phyloP scores from a whole-genome alignment of 2,113 vertebrate species.

The Taurulus bubalis region DNA sequence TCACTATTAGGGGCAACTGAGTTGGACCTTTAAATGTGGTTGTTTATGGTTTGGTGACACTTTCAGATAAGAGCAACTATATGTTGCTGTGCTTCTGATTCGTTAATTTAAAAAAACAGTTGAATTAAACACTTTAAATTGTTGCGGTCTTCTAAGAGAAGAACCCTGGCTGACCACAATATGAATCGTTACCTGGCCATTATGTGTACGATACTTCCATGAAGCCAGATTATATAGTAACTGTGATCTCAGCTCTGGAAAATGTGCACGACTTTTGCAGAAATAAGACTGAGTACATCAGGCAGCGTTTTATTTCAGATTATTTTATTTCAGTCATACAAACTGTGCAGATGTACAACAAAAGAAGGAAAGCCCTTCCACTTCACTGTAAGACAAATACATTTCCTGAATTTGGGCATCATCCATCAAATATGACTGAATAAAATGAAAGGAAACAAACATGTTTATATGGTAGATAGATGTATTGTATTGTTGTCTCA shows the following conservation, averaged over 20 bases:
- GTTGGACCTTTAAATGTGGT: not conserved
- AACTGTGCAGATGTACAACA: not conserved
- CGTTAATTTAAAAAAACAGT: not conserved
- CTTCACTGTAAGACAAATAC: not conserved
- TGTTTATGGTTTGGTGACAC: not conserved
- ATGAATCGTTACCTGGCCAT: not conserved
- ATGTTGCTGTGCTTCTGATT: not conserved
- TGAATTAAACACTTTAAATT: not conserved
- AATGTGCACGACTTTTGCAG: not conserved
- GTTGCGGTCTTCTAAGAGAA: not conserved
- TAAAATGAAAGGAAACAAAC: not conserved
- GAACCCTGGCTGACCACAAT: not conserved
- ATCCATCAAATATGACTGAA: not conserved
- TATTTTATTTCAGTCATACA: constrained; percentile 10
- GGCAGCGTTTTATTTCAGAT: not conserved
- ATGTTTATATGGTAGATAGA: not conserved
- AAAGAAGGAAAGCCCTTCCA: not conserved
- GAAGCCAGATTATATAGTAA: not conserved
- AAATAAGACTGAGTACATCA: not conserved
- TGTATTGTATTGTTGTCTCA: not conserved
- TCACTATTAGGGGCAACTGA: not conserved
- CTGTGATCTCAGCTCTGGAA: not conserved
- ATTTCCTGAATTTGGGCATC: not conserved
- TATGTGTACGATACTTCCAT: not conserved
- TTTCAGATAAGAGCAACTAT: not conserved